Evolutionary conservation across 2,113 vertebrate genomes (phyloP).

Genomic region (Pedionomus torquatus): DNA sequence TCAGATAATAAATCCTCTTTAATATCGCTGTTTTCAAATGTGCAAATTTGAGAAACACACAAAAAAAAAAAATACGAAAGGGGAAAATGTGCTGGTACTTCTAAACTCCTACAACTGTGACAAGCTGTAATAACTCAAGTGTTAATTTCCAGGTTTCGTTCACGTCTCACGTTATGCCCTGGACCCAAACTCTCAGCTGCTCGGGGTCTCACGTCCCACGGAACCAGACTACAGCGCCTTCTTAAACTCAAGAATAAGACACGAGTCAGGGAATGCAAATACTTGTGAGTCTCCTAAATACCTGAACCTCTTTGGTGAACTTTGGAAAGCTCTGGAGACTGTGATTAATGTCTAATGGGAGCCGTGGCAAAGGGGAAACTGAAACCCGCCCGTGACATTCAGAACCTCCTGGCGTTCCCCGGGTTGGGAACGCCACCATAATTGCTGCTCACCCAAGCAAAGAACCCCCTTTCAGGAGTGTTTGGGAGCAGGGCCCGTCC

Average conservation of each 20-base stretch:
- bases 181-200: not conserved
- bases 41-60: not conserved
- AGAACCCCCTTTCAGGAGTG: constrained; percentile 67
- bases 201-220: not conserved
- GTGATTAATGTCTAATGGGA: constrained; percentile 67
- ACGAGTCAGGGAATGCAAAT: not conserved
- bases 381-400: constrained; percentile 18
- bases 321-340: constrained; percentile 64
- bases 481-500: constrained; percentile 76
- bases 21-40: not conserved
- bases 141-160: not conserved
- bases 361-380: not conserved
- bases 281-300: constrained; percentile 20
- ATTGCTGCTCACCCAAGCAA: constrained; percentile 67
- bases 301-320: constrained; percentile 66
- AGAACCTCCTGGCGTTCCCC: constrained; percentile 45
- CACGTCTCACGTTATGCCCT: not conserved
- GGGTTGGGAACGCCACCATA: constrained; percentile 56
- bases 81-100: not conserved
- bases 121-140: not conserved
- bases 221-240: not conserved
- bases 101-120: not conserved
- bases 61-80: not conserved
- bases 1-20: not conserved
- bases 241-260: not conserved